These are phyloP conservation scores for Sporophila hypoxantha DNA, from an alignment of 2,113 vertebrate species.

Conservation along the genomic window DNA sequence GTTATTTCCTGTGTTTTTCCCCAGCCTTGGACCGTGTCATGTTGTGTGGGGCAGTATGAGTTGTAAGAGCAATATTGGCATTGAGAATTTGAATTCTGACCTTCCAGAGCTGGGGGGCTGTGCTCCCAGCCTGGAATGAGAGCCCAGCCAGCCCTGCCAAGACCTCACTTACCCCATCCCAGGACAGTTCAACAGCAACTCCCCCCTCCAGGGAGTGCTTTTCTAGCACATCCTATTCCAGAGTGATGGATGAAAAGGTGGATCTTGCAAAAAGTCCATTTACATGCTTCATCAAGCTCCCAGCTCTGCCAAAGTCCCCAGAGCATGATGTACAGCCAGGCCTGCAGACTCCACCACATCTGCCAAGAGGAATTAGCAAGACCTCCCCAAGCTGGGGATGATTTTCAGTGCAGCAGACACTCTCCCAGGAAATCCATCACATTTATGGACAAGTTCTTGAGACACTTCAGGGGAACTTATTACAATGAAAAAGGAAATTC, in stretches of 20 bases:
- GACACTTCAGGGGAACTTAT: slow-evolving; percentile 24
- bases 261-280: slow-evolving; percentile 28
- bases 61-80: background rate
- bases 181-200: background rate
- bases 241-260: slow-evolving; percentile 29
- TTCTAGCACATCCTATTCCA: background rate
- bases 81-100: background rate
- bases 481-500: slow-evolving; percentile 6
- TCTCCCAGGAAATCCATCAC: slow-evolving; percentile 38
- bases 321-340: slow-evolving; percentile 16
- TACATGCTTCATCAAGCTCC: slow-evolving; percentile 38
- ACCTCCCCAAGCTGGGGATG: background rate
- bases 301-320: background rate
- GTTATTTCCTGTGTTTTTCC: background rate
- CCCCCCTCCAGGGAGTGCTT: background rate
- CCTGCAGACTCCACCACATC: slow-evolving; percentile 36
- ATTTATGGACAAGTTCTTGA: slow-evolving; percentile 16
- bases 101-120: background rate
- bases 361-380: slow-evolving; percentile 27
- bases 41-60: background rate
- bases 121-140: background rate
- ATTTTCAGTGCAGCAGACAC: slow-evolving; percentile 16
- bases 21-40: no score
- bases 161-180: background rate
- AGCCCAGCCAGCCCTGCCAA: no score